Conservation (phyloP, 2,797 vertebrate genomes). For the Zenarchopterus dispar region DNA sequence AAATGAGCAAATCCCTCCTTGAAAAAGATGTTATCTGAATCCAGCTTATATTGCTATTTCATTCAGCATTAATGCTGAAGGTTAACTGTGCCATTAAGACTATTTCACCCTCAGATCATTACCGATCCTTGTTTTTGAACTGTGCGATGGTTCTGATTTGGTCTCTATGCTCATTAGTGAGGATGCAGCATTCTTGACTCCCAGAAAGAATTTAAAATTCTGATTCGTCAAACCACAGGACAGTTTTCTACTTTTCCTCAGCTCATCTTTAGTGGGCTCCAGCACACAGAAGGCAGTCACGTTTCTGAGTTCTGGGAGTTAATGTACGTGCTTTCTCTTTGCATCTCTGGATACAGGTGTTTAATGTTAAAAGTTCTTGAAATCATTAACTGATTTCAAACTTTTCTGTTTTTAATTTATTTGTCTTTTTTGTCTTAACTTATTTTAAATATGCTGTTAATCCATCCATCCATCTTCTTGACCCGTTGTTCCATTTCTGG, state of each 20-base stretch:
- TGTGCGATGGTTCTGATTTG: neutral
- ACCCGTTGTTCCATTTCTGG: no score
- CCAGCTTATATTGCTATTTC: neutral
- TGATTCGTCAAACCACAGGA: neutral
- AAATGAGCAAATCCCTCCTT: neutral
- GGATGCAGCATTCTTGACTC: neutral
- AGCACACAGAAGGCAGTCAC: no score
- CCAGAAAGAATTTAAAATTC: slow-evolving; percentile 2
- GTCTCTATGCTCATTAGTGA: slow-evolving; percentile 10
- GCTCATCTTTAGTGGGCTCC: neutral
- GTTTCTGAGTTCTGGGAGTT: no score
- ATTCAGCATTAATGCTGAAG: slow-evolving; percentile 3
- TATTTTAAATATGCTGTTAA: neutral
- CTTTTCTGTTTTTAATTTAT: no score
- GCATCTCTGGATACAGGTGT: no score
- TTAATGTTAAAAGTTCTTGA: no score
- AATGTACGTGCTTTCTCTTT: no score
- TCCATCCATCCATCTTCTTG: no score
- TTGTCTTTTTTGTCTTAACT: no score
- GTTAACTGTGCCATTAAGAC: slow-evolving; percentile 8
- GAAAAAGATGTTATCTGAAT: neutral
- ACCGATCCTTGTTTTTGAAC: slow-evolving; percentile 1
- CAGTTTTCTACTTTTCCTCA: neutral
- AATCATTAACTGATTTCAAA: no score
- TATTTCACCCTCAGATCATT: neutral